Conservation (phyloP, 2,888 invertebrate species). For the Eristalis pertinax region DNA sequence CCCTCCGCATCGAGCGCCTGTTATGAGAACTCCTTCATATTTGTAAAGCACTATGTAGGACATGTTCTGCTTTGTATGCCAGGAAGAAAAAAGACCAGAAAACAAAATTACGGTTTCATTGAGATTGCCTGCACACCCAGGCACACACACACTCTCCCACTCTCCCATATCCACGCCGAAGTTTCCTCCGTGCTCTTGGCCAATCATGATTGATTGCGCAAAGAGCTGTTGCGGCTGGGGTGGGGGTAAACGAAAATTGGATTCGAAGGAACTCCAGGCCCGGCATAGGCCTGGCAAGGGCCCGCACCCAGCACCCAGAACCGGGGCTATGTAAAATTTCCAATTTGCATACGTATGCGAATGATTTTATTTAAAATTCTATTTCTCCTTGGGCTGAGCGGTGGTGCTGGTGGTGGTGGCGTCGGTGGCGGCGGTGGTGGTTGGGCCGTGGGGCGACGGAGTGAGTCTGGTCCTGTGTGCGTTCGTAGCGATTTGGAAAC, state of each 20-base stretch:
- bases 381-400: constrained; percentile 25
- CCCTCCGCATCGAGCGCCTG: background rate
- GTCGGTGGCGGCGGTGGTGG: background rate
- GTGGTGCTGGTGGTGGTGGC: background rate
- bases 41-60: background rate
- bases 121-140: background rate
- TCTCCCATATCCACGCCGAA: background rate
- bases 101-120: constrained; percentile 12
- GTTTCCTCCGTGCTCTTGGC: constrained; percentile 29
- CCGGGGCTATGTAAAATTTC: constrained; percentile 42
- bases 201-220: constrained; percentile 56
- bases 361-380: constrained; percentile 60
- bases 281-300: constrained; percentile 13
- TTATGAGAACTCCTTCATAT: background rate
- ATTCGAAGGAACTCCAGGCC: constrained; percentile 16
- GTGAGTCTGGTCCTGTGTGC: background rate
- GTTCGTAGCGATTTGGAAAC: constrained; percentile 14
- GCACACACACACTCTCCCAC: background rate
- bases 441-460: background rate
- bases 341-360: constrained; percentile 47
- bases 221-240: background rate
- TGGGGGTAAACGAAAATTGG: constrained; percentile 37
- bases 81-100: background rate
- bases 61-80: background rate
- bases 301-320: background rate